Evolutionary conservation across 2,888 invertebrate species (phyloP).

Genomic region (Uropetala carovei): DNA sequence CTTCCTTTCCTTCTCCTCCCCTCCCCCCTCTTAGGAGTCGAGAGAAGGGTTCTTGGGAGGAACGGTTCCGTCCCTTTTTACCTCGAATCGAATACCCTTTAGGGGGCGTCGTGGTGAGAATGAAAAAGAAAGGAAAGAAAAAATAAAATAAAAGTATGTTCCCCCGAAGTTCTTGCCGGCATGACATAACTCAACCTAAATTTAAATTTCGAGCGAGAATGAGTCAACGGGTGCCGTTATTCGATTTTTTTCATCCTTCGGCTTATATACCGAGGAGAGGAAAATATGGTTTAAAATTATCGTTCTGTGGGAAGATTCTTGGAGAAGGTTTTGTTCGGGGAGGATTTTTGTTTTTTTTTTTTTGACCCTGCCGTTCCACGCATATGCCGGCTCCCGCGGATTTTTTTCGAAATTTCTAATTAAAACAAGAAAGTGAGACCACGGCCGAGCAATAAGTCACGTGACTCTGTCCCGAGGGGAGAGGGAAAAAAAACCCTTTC

Average conservation of each 20-base stretch:
- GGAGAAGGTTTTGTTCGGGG: too few relatives aligned
- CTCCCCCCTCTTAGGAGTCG: not conserved
- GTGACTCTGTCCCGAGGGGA: not conserved
- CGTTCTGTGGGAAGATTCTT: not conserved
- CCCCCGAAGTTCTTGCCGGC: not conserved
- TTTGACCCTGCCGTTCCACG: not conserved
- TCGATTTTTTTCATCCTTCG: not conserved
- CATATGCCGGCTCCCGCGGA: not conserved
- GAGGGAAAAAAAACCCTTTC: not conserved
- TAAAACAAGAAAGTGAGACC: slow-evolving; percentile 22
- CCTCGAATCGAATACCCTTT: slow-evolving; percentile 18
- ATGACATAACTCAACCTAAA: not conserved
- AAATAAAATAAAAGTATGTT: not conserved
- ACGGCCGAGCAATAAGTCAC: slow-evolving; percentile 18
- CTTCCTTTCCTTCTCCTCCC: too few relatives aligned
- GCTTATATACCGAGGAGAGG: not conserved
- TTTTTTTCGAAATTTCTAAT: slow-evolving; percentile 9
- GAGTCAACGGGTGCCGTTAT: not conserved
- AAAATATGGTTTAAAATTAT: not conserved
- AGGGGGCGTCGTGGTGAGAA: not conserved
- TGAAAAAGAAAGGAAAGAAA: not conserved
- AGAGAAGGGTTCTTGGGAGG: not conserved
- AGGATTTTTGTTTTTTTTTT: not conserved
- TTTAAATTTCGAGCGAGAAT: not conserved
- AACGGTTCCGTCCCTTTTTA: not conserved